Percentiles rank a stretch among this genome's conserved stretches.
These are phyloP conservation scores for Romanogobio albipinnatus DNA, from an alignment of 2,113 vertebrate genomes.

Conservation along the genomic window DNA sequence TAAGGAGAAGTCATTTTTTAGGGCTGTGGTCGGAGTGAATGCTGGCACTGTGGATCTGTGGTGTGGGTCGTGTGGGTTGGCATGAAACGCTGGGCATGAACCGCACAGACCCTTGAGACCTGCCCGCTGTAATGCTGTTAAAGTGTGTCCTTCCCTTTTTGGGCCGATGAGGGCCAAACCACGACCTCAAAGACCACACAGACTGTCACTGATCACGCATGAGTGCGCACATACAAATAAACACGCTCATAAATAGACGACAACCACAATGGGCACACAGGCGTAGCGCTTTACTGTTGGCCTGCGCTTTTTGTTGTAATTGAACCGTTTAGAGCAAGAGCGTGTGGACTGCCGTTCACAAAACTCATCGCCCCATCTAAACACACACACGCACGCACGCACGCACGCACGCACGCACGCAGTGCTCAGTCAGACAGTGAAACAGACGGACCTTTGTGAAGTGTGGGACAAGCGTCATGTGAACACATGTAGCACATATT, in stretches of 20 bases:
- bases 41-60: too few species aligned
- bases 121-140: neutral
- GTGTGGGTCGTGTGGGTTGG: constrained; percentile 8
- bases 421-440: neutral
- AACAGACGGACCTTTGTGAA: constrained; percentile 34
- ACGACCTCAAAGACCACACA: constrained; percentile 28
- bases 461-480: neutral
- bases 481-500: constrained; percentile 39
- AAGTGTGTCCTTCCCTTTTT: neutral
- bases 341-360: neutral
- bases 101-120: constrained; percentile 4
- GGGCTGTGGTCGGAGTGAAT: neutral
- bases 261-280: neutral
- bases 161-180: neutral
- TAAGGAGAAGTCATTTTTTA: neutral
- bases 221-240: neutral
- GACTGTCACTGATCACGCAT: neutral
- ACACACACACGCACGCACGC: neutral
- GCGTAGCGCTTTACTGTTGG: neutral
- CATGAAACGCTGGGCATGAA: neutral
- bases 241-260: neutral
- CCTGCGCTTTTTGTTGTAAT: neutral
- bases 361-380: neutral
- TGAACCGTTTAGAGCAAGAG: constrained; percentile 10
- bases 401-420: too few species aligned